Percentiles rank a stretch among this genome's conserved stretches.
phyloP scores from a whole-genome alignment of 2,797 vertebrate genomes.

The Chrosomus eos region DNA sequence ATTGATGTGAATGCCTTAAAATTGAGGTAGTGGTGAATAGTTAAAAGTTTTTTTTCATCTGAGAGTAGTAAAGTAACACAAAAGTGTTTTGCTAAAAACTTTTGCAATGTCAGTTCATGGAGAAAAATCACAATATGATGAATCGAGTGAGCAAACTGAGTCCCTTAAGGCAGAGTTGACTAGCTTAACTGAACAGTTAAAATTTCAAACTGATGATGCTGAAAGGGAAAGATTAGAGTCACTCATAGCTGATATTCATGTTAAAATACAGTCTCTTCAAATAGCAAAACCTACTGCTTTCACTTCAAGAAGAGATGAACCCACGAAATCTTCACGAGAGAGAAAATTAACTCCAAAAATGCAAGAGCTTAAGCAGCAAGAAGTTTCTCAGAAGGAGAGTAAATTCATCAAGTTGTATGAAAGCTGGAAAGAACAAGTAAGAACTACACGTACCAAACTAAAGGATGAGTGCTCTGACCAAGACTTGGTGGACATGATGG shows the following conservation, averaged over 20 bases:
- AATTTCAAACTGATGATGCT: background rate
- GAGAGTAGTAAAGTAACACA: background rate
- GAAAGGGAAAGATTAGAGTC: constrained; percentile 29
- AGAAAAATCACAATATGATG: constrained; percentile 13
- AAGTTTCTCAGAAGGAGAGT: constrained; percentile 37
- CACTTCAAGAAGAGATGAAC: background rate
- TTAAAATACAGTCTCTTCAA: constrained; percentile 39
- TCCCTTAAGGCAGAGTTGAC: background rate
- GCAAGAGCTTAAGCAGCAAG: constrained; percentile 55
- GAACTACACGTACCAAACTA: too few species aligned
- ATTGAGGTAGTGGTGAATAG: too few species aligned
- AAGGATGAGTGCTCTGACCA: too few species aligned
- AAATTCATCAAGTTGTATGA: constrained; percentile 36
- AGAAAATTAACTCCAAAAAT: too few species aligned
- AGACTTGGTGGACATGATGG: too few species aligned
- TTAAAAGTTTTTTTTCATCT: too few species aligned
- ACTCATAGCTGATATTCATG: constrained; percentile 25
- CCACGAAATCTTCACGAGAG: constrained; percentile 46
- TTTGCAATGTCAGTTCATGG: constrained; percentile 17
- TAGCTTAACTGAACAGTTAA: constrained; percentile 20
- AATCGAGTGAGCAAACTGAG: background rate
- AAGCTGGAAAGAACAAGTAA: too few species aligned
- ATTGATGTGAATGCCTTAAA: too few species aligned
- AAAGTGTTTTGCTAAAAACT: background rate
- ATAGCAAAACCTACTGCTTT: constrained; percentile 5